These are phyloP conservation scores for Hyalella azteca DNA, from an alignment of 2,888 invertebrate genomes.

Conservation along the genomic window DNA sequence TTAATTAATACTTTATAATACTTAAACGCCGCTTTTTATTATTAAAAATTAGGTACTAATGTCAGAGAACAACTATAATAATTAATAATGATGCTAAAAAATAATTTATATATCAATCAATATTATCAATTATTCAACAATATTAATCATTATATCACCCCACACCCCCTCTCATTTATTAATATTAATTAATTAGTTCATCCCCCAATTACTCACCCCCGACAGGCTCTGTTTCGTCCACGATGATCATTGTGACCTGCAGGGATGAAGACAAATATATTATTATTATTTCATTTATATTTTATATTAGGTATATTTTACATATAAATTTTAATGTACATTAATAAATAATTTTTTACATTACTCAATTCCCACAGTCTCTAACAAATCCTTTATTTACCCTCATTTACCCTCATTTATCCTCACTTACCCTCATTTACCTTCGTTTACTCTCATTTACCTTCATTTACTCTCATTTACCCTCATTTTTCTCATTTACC, in stretches of 20 bases:
- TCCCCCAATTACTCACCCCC: constrained; percentile 36
- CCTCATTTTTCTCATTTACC: not conserved
- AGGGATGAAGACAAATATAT: not conserved
- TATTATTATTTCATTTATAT: not conserved
- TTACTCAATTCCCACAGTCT: not conserved
- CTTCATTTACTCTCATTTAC: not conserved
- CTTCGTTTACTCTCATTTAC: not conserved
- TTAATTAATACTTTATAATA: no score
- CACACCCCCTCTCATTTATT: no score
- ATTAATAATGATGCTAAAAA: no score
- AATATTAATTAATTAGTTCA: no score
- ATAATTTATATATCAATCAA: no score
- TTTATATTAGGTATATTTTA: not conserved
- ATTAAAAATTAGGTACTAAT: no score
- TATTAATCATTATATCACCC: no score
- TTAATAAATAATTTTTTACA: not conserved
- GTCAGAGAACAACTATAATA: no score
- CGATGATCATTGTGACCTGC: constrained; percentile 23
- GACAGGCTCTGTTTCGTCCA: constrained; percentile 35
- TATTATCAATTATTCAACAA: no score
- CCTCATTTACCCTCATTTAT: not conserved
- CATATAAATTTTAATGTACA: not conserved
- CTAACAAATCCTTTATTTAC: not conserved
- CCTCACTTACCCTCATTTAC: not conserved
- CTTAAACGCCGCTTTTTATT: no score